These are phyloP conservation scores for Nephila pilipes DNA, from an alignment of 1,140 invertebrate genomes.

Conservation along the genomic window DNA sequence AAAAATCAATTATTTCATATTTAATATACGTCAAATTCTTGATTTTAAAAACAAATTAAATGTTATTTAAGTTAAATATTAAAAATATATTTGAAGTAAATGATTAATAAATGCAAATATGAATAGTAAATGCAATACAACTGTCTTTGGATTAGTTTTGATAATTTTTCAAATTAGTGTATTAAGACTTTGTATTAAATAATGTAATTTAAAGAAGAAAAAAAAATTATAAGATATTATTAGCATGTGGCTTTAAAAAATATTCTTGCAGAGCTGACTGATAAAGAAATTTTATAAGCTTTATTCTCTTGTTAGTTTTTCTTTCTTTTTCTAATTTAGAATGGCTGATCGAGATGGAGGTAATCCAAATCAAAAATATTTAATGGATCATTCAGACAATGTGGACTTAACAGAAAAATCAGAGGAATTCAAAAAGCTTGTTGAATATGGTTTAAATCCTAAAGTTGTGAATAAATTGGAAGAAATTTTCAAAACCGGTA, in stretches of 20 bases:
- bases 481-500: constrained; percentile 97
- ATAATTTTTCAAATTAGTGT: too few species aligned
- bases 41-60: too few species aligned
- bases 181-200: too few species aligned
- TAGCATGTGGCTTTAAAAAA: not conserved
- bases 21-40: too few species aligned
- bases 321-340: constrained; percentile 83
- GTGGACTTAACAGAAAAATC: constrained; percentile 84
- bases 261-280: not conserved
- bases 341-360: constrained; percentile 96
- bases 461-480: constrained; percentile 96
- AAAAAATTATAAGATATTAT: not conserved
- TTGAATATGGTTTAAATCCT: constrained; percentile 95
- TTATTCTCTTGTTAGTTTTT: not conserved
- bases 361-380: constrained; percentile 86
- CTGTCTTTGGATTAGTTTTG: too few species aligned
- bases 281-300: not conserved
- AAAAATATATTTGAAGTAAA: too few species aligned
- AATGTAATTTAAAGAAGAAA: too few species aligned
- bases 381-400: constrained; percentile 83
- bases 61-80: too few species aligned
- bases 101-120: too few species aligned
- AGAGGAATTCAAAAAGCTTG: constrained; percentile 87
- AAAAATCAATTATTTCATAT: too few species aligned
- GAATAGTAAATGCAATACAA: too few species aligned